Evolutionary conservation across 2,113 vertebrate species (phyloP).

Genomic region (Galbula dea): DNA sequence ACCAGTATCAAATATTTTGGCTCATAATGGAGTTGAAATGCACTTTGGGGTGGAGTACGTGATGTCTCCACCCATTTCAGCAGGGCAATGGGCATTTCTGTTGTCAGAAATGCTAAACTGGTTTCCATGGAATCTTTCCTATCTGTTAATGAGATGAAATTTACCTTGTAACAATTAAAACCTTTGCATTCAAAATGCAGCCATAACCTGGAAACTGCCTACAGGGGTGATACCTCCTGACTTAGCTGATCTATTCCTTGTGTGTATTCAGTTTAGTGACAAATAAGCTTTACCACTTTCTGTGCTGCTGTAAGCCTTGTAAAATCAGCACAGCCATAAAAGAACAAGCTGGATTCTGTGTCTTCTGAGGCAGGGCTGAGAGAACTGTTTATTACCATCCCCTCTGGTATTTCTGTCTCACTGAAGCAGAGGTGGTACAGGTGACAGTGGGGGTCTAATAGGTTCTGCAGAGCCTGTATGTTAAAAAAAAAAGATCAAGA

Average conservation of each 20-base stretch:
- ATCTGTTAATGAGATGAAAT: background rate
- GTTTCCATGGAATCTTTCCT: background rate
- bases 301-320: background rate
- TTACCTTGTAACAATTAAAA: background rate
- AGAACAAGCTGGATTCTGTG: background rate
- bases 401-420: background rate
- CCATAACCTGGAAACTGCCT: background rate
- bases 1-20: background rate
- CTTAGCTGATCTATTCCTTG: background rate
- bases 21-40: background rate
- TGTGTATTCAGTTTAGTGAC: background rate
- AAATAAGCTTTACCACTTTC: background rate
- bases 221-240: background rate
- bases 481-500: background rate
- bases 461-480: background rate
- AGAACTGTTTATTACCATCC: conserved; percentile 1
- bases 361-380: background rate
- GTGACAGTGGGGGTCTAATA: background rate
- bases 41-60: background rate
- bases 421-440: background rate
- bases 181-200: background rate
- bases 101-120: background rate
- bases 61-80: background rate
- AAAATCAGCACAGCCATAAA: background rate
- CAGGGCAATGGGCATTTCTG: background rate